Evolutionary conservation across 2,797 vertebrate species (phyloP).

Genomic region (Propithecus deckenii): DNA sequence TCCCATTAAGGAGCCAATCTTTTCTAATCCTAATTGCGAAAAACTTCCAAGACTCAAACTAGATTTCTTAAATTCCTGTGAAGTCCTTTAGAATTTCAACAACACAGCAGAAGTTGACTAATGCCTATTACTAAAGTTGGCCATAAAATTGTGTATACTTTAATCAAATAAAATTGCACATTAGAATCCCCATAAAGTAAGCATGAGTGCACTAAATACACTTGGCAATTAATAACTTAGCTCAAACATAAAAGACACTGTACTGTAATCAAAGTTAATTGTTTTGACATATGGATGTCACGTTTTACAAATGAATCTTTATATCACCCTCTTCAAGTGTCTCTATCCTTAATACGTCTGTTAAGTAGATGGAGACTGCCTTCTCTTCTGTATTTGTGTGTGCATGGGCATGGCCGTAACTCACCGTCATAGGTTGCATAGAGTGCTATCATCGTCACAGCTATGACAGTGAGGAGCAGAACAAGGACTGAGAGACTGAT

Average conservation of each 20-base stretch:
- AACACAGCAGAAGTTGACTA: neutral
- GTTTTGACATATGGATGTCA: neutral
- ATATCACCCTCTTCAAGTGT: neutral
- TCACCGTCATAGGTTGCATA: conserved; percentile 92
- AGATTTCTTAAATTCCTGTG: neutral
- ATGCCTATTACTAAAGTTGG: neutral
- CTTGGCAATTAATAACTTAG: conserved; percentile 10
- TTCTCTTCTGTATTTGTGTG: neutral
- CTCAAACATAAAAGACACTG: neutral
- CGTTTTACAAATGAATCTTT: neutral
- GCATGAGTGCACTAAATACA: neutral
- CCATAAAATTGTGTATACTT: neutral
- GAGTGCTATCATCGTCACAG: conserved; percentile 91
- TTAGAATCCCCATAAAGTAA: conserved; percentile 23
- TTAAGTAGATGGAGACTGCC: neutral
- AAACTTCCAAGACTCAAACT: conserved; percentile 44
- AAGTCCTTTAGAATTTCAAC: conserved; percentile 20
- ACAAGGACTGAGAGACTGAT: conserved; percentile 91
- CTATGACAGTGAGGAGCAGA: conserved; percentile 90
- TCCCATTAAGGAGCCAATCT: neutral
- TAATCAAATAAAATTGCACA: conserved; percentile 37
- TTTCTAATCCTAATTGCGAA: neutral
- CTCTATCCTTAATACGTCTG: neutral
- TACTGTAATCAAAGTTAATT: neutral
- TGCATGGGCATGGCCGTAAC: neutral